These are phyloP conservation scores for Alloscopus bannaensis DNA, from an alignment of 2,888 invertebrate genomes.

Conservation along the genomic window DNA sequence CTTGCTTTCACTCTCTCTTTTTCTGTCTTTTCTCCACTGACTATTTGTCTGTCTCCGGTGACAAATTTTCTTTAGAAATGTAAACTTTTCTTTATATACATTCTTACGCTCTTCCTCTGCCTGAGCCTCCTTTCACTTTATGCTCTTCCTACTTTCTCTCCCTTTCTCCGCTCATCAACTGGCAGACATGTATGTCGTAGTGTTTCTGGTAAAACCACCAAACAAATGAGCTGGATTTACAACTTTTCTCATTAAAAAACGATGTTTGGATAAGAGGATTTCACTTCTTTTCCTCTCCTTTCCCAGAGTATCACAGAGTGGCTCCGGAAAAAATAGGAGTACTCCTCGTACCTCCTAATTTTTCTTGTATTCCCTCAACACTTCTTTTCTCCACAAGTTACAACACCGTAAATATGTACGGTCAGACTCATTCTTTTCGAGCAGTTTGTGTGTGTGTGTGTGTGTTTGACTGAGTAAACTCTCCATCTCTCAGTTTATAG, in stretches of 20 bases:
- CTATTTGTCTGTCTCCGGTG: conserved; percentile 60
- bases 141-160: conserved; percentile 16
- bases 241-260: conserved; percentile 66
- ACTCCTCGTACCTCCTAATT: too few relatives aligned
- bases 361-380: too few relatives aligned
- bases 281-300: conserved; percentile 27
- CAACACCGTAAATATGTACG: neutral
- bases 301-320: neutral
- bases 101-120: conserved; percentile 25
- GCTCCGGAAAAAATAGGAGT: too few relatives aligned
- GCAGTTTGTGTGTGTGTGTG: neutral
- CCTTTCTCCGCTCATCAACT: neutral
- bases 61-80: conserved; percentile 60
- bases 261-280: conserved; percentile 64
- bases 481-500: neutral
- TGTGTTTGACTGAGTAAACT: neutral
- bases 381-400: too few relatives aligned
- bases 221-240: conserved; percentile 67
- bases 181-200: neutral
- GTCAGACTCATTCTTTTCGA: neutral
- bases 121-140: too few relatives aligned
- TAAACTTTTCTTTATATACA: conserved; percentile 36
- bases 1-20: conserved; percentile 10
- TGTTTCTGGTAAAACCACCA: conserved; percentile 35
- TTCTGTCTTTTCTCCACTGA: conserved; percentile 16